Evolutionary conservation across 2,113 vertebrate species (phyloP).

Genomic region (Oreocharis arfaki): DNA sequence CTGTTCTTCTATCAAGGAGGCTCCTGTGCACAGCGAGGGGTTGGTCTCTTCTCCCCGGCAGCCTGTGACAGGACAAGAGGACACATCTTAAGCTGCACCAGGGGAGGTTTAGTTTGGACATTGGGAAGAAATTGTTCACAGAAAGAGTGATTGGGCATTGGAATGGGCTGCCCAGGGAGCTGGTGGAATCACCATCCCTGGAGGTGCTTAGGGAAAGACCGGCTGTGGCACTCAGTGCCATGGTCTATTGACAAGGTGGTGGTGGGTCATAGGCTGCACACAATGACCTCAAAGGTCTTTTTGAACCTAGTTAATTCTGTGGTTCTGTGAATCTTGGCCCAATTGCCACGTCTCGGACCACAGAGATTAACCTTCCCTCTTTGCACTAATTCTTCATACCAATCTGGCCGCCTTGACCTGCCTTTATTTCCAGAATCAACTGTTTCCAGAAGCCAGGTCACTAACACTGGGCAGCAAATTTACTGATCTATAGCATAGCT

Average conservation of each 20-base stretch:
- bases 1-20: neutral
- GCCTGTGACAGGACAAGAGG: neutral
- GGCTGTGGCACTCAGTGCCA: neutral
- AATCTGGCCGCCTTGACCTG: neutral
- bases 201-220: neutral
- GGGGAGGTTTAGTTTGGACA: neutral
- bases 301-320: neutral
- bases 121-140: neutral
- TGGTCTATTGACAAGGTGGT: neutral
- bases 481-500: neutral
- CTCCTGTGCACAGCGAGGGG: neutral
- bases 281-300: neutral
- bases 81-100: neutral
- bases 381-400: neutral
- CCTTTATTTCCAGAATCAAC: neutral
- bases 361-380: neutral
- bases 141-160: neutral
- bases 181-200: neutral
- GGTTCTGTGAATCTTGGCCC: neutral
- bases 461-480: neutral
- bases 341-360: accelerated
- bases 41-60: neutral
- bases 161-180: neutral
- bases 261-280: neutral
- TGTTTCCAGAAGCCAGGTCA: neutral